phyloP scores from a whole-genome alignment of 2,797 vertebrate genomes.

The Pelobates cultripes region DNA sequence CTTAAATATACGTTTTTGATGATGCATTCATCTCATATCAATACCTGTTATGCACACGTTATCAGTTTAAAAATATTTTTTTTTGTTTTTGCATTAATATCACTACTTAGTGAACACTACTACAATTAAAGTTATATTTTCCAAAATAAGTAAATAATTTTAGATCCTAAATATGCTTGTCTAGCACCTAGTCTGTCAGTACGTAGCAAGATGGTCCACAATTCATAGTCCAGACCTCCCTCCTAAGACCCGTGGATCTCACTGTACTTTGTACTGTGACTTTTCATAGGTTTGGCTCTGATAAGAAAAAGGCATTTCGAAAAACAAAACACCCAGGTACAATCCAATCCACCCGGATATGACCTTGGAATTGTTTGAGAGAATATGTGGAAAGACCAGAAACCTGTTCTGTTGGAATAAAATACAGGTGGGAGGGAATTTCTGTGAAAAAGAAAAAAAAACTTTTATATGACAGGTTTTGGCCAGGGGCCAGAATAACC shows the following conservation, averaged over 20 bases:
- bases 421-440: conserved; percentile 45
- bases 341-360: conserved; percentile 51
- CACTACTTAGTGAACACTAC: too few relatives aligned
- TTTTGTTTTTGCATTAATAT: too few relatives aligned
- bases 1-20: too few relatives aligned
- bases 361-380: conserved; percentile 52
- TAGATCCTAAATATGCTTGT: too few relatives aligned
- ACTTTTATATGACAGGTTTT: conserved; percentile 45
- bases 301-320: background rate
- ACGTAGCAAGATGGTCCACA: background rate
- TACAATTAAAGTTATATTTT: too few relatives aligned
- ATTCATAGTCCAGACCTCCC: background rate
- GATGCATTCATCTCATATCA: too few relatives aligned
- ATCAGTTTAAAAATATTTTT: too few relatives aligned
- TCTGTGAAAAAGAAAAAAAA: conserved; percentile 9
- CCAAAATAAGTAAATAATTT: too few relatives aligned
- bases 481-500: conserved; percentile 52
- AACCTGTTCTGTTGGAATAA: conserved; percentile 53
- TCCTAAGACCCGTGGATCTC: background rate
- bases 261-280: background rate
- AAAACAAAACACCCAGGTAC: conserved; percentile 6
- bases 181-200: too few relatives aligned
- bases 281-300: conserved; percentile 9
- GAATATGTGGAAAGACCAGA: conserved; percentile 55
- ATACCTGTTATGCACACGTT: too few relatives aligned